phyloP scores from a whole-genome alignment of 2,113 vertebrate species.

The Plestiodon gilberti region DNA sequence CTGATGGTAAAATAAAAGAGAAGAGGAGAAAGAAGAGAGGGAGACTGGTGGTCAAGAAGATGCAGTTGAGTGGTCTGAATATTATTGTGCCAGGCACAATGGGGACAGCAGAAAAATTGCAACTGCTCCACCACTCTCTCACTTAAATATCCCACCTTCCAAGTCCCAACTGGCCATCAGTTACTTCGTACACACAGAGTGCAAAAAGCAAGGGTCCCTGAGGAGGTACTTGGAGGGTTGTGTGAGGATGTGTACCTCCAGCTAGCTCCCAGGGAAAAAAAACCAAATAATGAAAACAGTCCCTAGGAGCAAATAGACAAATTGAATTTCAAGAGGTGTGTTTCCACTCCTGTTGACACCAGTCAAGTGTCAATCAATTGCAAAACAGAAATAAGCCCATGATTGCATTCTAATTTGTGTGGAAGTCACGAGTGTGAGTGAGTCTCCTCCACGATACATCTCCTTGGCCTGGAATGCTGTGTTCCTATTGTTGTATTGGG shows the following conservation, averaged over 20 bases:
- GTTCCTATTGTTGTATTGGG: neutral
- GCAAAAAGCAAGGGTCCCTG: slow-evolving; percentile 1
- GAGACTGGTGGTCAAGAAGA: too few species aligned
- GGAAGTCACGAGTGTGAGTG: neutral
- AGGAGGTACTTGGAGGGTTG: neutral
- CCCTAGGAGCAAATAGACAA: neutral
- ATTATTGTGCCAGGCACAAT: neutral
- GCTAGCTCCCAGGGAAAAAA: neutral
- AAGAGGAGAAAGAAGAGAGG: too few species aligned
- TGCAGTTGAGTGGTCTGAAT: too few species aligned
- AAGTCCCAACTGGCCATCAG: neutral
- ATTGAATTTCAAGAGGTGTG: neutral
- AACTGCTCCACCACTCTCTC: neutral
- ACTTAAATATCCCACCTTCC: neutral
- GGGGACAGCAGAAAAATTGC: neutral
- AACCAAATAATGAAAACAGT: too few species aligned
- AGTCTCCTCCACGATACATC: neutral
- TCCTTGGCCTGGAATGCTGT: neutral
- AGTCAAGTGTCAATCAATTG: neutral
- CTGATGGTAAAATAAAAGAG: too few species aligned
- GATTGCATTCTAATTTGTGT: neutral
- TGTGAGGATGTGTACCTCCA: neutral
- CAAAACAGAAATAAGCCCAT: neutral
- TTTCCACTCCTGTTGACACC: neutral
- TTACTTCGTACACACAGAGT: neutral